Conservation (phyloP, 2,888 invertebrate species). For the Caenorhabditis sp. region DNA sequence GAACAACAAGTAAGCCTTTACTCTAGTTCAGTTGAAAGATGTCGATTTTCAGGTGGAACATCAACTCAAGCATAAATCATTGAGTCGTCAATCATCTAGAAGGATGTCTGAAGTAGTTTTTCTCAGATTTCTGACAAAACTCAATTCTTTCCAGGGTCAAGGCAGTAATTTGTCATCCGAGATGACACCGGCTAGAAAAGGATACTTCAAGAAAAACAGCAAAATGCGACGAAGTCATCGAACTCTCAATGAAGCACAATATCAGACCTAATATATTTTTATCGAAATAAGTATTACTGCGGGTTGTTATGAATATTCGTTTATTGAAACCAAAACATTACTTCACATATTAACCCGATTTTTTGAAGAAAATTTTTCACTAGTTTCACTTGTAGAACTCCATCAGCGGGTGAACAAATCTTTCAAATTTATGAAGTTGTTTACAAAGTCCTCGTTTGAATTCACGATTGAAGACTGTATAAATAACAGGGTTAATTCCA, state of each 20-base stretch:
- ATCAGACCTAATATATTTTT: background rate
- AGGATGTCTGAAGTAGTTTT: constrained; percentile 40
- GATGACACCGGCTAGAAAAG: constrained; percentile 20
- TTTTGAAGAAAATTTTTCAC: background rate
- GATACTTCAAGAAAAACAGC: constrained; percentile 43
- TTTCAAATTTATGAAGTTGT: constrained; percentile 57
- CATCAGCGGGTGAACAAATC: constrained; percentile 42
- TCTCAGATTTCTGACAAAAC: no score
- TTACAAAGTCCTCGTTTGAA: constrained; percentile 69
- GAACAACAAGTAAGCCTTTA: background rate
- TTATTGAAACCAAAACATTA: no score
- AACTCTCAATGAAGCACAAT: constrained; percentile 20
- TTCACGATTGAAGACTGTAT: constrained; percentile 69
- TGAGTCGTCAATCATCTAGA: constrained; percentile 21
- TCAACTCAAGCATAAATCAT: background rate
- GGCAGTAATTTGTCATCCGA: constrained; percentile 33
- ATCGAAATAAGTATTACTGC: background rate
- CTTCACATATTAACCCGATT: background rate
- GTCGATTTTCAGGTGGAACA: background rate
- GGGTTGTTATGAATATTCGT: background rate
- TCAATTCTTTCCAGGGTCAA: constrained; percentile 31
- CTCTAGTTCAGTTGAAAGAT: no score
- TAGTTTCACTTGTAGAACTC: constrained; percentile 33
- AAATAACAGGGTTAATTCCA: constrained; percentile 69
- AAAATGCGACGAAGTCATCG: constrained; percentile 33